phyloP scores from a whole-genome alignment of 2,797 vertebrate genomes.

The Darevskia mixta region DNA sequence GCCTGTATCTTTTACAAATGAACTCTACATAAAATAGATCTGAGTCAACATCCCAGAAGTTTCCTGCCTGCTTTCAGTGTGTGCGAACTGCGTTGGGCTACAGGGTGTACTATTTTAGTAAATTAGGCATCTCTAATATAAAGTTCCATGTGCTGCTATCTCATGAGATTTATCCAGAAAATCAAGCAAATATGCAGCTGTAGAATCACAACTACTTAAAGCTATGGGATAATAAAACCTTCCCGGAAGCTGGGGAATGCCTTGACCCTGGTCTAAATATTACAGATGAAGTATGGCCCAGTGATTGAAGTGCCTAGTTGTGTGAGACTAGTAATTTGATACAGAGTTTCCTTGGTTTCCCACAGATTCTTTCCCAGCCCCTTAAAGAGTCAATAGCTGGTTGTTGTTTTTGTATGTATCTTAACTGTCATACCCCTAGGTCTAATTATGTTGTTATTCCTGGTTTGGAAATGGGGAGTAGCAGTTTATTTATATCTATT shows the following conservation, averaged over 20 bases:
- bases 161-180: conserved; percentile 7
- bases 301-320: neutral
- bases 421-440: neutral
- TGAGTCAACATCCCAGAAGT: conserved; percentile 1
- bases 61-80: conserved; percentile 4
- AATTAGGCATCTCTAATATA: conserved; percentile 17
- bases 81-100: neutral
- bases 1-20: neutral
- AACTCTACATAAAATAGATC: neutral
- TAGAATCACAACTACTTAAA: conserved; percentile 8
- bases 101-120: conserved; percentile 32
- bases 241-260: conserved; percentile 13
- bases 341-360: no score
- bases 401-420: no score
- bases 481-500: neutral
- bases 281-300: conserved; percentile 3
- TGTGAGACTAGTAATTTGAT: neutral
- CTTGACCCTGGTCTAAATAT: conserved; percentile 5
- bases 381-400: neutral
- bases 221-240: neutral
- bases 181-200: neutral
- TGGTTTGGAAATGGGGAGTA: neutral
- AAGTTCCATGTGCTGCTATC: conserved; percentile 27
- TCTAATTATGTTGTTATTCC: neutral
- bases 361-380: neutral